Base-by-base conservation (phyloP, 1,140 invertebrate genomes). In the Brachionus koreanus region DNA sequence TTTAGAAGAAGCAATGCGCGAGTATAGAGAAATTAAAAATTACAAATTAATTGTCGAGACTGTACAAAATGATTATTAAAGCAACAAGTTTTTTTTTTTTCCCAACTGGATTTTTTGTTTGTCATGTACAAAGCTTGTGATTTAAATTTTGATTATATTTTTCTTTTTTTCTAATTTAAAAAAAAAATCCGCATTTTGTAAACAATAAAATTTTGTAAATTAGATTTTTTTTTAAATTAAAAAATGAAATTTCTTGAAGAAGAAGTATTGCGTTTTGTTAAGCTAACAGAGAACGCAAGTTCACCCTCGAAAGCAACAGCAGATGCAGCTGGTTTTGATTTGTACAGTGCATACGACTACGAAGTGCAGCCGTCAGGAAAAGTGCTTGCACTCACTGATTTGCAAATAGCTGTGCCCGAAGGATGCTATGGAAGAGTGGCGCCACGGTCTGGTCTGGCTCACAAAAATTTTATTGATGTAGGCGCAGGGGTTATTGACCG, bases 361-460 rank as follows among this genome's bases (percentile, higher is more conserved):
- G 82, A 65, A 72, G 29, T 82, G 13, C 82, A 65, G 39, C 23
- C 82, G 12, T 61, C 42, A 29, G 82, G 82, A 7, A 74, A 69
- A 57, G 61, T 72, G 5, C n/a, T 69, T 12, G 67, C 46, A 3
- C 10, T 57, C 23, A 99, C 97, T 7, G 97, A 98, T 86, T 89
- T 99, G 42, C 94, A 97, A 85, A 87, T 91, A 39, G 88, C 87
- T n/a, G 35, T 91, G 10, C 91, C 96, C 1, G 90, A 91, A 69
- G 95, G 94, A 7, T 96, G 94, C 84, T 99, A 99, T 88, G 98
- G 97, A 6, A 90, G 97, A 85, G 91, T 99, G 42, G 97, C 97
- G 3, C 97, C 98, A 5, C 91, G 97, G 77, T 98, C 96, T 82
- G 97, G 97, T 0, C 89, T 99, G 42, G 96, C 97, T 33, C 92